A percentile compares a stretch with the other conserved stretches of the same genome.
phyloP scores from a whole-genome alignment of 2,888 invertebrate species.

The Acanthosepion esculentum region DNA sequence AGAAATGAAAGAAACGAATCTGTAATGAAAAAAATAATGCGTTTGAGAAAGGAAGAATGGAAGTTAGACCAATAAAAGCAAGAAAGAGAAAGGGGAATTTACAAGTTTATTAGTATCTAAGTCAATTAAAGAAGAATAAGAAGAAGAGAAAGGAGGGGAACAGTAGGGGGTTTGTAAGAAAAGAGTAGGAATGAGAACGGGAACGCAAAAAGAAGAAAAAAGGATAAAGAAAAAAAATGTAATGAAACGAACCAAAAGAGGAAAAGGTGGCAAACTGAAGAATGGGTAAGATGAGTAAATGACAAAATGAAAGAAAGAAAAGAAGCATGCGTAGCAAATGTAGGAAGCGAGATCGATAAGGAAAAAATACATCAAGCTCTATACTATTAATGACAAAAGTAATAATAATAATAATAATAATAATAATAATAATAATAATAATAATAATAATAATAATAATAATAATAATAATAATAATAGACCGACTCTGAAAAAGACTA shows the following conservation, averaged over 20 bases:
- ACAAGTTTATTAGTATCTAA: no score
- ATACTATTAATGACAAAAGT: not conserved
- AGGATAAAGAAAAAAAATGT: not conserved
- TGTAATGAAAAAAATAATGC: no score
- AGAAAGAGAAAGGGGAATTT: no score
- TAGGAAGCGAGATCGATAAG: not conserved
- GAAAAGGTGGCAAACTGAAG: not conserved
- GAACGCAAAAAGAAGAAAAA: not conserved
- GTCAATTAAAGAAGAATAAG: no score
- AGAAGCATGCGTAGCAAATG: no score
- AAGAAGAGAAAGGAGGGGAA: no score
- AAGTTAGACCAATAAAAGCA: no score
- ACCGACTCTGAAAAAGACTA: not conserved
- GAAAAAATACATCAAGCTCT: not conserved
- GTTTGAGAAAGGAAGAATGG: no score
- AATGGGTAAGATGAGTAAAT: no score
- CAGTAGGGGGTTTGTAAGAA: no score
- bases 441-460: constrained; percentile 17
- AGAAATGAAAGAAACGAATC: no score
- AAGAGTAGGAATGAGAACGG: not conserved
- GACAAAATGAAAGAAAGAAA: no score
- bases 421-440: constrained; percentile 33
- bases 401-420: constrained; percentile 33
- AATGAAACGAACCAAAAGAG: not conserved
- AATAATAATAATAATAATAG: constrained; percentile 4